These are phyloP conservation scores for Merluccius polli DNA, from an alignment of 2,797 vertebrate genomes.

Conservation along the genomic window DNA sequence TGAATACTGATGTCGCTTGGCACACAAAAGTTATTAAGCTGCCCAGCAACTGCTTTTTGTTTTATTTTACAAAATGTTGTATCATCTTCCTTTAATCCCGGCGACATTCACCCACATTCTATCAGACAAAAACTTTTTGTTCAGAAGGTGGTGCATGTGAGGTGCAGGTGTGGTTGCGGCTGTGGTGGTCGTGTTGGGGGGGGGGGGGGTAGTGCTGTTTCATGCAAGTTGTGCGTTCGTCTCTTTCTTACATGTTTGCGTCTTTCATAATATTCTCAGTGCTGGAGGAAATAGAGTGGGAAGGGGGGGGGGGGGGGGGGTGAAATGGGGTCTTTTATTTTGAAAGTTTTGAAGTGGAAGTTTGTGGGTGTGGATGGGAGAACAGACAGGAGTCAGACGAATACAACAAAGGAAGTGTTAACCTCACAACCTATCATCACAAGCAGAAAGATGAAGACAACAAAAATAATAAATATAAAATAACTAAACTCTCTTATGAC, in stretches of 20 bases:
- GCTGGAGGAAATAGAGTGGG: conserved; percentile 18
- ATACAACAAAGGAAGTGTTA: background rate
- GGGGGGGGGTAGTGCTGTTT: background rate
- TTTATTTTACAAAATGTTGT: conserved; percentile 35
- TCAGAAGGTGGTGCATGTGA: background rate
- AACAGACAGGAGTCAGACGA: background rate
- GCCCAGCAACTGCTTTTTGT: conserved; percentile 56
- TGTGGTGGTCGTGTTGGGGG: background rate
- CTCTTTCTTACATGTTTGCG: background rate
- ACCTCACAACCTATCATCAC: background rate
- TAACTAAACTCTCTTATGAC: background rate
- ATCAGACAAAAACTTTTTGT: conserved; percentile 3
- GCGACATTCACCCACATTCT: conserved; percentile 25
- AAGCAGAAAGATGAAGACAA: background rate
- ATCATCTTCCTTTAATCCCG: background rate
- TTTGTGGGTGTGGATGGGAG: background rate
- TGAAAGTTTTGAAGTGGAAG: background rate
- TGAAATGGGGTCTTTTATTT: background rate
- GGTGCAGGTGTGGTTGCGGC: no score
- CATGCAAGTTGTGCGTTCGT: background rate
- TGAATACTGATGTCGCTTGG: conserved; percentile 63
- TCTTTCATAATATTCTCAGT: no score
- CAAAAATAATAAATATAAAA: background rate
- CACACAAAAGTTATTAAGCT: conserved; percentile 73
- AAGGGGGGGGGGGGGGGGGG: conserved; percentile 4